Evolutionary conservation across 2,113 vertebrate genomes (phyloP).

Genomic region (Nipponia nippon): DNA sequence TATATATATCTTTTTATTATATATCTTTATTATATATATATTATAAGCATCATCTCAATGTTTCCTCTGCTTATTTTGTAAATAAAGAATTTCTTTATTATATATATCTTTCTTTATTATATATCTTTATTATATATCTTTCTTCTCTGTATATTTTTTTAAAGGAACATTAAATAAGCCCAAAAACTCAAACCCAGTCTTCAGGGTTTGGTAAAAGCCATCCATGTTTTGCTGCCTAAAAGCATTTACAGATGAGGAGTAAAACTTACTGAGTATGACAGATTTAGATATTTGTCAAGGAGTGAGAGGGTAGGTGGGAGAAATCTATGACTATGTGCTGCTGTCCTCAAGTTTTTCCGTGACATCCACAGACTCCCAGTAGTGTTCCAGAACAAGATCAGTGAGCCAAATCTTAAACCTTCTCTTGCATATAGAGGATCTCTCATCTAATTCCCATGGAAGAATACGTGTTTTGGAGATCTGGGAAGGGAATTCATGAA

Average conservation of each 20-base stretch:
- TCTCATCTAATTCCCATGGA: background rate
- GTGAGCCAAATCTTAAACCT: background rate
- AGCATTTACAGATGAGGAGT: constrained; percentile 7
- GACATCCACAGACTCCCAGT: background rate
- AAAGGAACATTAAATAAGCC: background rate
- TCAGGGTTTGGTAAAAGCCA: background rate
- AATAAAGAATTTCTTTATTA: too few relatives aligned
- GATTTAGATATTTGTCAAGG: background rate
- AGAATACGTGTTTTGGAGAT: background rate
- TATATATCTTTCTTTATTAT: too few relatives aligned
- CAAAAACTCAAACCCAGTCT: background rate
- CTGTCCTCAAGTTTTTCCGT: background rate
- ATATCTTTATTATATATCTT: too few relatives aligned
- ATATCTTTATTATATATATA: too few relatives aligned
- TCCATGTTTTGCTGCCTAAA: background rate
- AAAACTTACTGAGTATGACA: background rate
- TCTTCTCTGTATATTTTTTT: background rate
- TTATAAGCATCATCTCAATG: too few relatives aligned
- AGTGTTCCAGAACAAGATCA: background rate
- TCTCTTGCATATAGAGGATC: background rate
- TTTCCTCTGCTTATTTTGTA: too few relatives aligned
- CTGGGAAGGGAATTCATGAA: background rate
- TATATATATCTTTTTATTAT: too few relatives aligned
- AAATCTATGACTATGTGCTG: background rate
- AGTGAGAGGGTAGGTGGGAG: background rate